Base-by-base conservation (phyloP, 2,888 invertebrate genomes). In the Heliconius ismenius region DNA sequence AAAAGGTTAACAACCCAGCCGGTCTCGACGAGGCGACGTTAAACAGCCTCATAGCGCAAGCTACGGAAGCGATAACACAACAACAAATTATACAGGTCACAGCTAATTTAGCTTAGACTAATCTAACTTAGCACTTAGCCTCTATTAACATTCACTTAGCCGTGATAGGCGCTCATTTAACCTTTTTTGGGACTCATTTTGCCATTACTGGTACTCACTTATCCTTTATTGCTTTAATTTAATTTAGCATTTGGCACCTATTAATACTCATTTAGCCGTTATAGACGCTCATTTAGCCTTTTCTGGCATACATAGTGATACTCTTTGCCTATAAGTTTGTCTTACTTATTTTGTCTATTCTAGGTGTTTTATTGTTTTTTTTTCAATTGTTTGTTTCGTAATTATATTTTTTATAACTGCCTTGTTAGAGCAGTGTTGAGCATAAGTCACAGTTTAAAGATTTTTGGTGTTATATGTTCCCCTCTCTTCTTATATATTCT, bases 81-180 rank as follows among this genome's bases (percentile, higher is more conserved):
- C 94, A 94, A 86, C 94, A 94, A 89, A 93, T 93, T 75, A 94
- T 94, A 83, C 94, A 94, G 94, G 94, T 94, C 92, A 91, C 79
- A 83, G 78, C 75, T 60, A 78, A 76, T 75, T 79, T 81, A 75
- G 78, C 77, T 79, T 81, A 74, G 78, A 79, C 76, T 81, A 76
- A 76, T 79, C 76, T 75, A 79, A 80, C 78, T 73, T 76, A 49
- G 39, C 63, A 74, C 24, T 68, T 65, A 58, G 74, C 58, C 75
- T 74, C 39, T 68, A 75, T 76, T 80, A 79, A 78, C 78, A 76
- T 74, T 67, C n/a, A 65, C 39, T 65, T 39, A 39, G 39, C 36
- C 24, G 11, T 7, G 13, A 65, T n/a, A n/a, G 65, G 36, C 39
- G 21, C 32, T 64, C 28, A 64, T 28, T 64, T 64, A 64, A 18